phyloP scores from a whole-genome alignment of 1,140 invertebrate genomes.

The Brachionus paranguensis region DNA sequence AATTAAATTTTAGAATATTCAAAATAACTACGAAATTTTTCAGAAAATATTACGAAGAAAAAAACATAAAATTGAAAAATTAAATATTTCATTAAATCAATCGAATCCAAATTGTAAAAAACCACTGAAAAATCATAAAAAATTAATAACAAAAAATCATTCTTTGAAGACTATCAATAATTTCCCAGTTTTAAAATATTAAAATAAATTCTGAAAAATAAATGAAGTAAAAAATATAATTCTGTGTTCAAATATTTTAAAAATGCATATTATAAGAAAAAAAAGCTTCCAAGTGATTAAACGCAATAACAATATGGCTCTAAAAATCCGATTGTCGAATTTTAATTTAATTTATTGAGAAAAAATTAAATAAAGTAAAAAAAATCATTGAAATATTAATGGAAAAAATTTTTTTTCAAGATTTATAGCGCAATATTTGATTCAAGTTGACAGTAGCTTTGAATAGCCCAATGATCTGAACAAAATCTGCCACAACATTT shows the following conservation, averaged over 20 bases:
- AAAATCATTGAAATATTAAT: background rate
- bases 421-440: background rate
- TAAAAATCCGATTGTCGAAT: background rate
- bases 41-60: background rate
- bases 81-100: background rate
- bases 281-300: no score
- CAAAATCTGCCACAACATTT: constrained; percentile 59
- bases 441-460: constrained; percentile 42
- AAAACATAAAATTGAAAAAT: background rate
- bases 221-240: no score
- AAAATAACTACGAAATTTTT: background rate
- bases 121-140: background rate
- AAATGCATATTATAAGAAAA: no score
- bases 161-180: background rate
- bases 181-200: background rate
- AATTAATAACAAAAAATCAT: background rate
- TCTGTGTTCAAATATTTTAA: no score
- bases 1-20: background rate
- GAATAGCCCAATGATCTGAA: constrained; percentile 64
- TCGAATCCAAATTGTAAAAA: background rate
- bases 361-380: background rate
- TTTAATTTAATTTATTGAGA: background rate
- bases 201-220: no score
- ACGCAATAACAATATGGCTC: no score
- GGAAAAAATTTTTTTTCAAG: background rate